phyloP scores from a whole-genome alignment of 2,113 vertebrate species.

The Leucoraja erinaceus region DNA sequence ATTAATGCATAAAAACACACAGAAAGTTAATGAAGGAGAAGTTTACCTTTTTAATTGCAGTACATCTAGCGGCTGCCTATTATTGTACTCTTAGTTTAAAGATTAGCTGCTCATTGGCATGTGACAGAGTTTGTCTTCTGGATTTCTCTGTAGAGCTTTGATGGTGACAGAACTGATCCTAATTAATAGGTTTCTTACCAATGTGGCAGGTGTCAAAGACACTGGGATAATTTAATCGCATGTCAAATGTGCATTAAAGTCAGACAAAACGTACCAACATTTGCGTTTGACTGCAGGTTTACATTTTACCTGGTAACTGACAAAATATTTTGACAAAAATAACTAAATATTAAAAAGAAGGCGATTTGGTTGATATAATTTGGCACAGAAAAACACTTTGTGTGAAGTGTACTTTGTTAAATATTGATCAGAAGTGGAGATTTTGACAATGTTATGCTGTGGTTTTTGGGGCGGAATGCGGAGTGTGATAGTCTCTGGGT shows the following conservation, averaged over 20 bases:
- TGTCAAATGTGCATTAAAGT: neutral
- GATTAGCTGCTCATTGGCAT: neutral
- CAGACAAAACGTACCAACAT: neutral
- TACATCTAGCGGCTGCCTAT: neutral
- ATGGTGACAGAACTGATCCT: neutral
- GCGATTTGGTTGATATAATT: neutral
- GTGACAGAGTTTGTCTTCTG: neutral
- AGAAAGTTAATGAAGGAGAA: neutral
- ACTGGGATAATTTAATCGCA: neutral
- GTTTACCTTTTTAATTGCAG: neutral
- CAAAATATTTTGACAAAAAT: neutral
- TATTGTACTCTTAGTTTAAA: neutral
- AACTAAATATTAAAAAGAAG: neutral
- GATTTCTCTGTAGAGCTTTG: neutral
- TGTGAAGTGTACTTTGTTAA: neutral
- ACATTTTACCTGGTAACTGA: neutral
- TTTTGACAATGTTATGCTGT: neutral
- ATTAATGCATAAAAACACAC: neutral
- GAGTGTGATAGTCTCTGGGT: too few species aligned
- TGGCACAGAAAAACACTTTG: neutral
- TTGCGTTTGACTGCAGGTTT: neutral
- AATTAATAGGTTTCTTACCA: neutral
- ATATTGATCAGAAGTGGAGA: neutral
- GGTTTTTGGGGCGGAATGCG: too few species aligned
- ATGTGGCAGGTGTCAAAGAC: neutral